Base-by-base conservation (phyloP, 2,888 invertebrate genomes). In the Tiliacea citrago region DNA sequence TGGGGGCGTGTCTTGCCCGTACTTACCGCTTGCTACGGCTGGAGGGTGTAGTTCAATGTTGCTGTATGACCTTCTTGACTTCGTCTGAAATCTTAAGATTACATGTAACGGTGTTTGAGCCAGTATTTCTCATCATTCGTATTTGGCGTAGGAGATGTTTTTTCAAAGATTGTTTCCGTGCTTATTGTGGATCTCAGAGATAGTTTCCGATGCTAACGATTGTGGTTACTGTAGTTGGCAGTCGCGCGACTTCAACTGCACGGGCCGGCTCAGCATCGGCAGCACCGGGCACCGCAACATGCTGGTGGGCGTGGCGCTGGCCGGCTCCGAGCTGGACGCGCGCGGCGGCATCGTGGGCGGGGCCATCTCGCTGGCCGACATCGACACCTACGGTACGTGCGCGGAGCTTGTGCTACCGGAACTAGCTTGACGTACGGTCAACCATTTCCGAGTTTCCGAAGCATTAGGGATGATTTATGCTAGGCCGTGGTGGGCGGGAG, bases 261-360 rank as follows among this genome's bases (percentile, higher is more conserved):
- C 99, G 90, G 99, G 99, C 0, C 97, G 99, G 51, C 96, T 99
- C 42, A 98, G 98, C 79, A 99, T 99, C 89, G 99, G 99, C 88
- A 99, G 99, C 92, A 98, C 98, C 2, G 99, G 99, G 0, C 98
- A 99, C 92, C 99, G 99, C 93, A 99, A 99, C 96, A 97, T 99
- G 97, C 98, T 98, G 93, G 98, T 99, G 77, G 98, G 98, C 65
- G 97, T 99, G 57, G 98, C 98, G 79, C 96, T 99, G 75, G 98
- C 98, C 18, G 98, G 98, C 47, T 99, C 99, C 0, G 98, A 98
- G 86, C 97, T 99, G 73, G 99, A 99, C 93, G 99, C 99, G 21
- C 98, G 99, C 94, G 99, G 99, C 72, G 99, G 99, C 86, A 99
- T 99, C 91, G 99, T 99, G 47, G 99, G 99, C 91, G 99, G 99